Evolutionary conservation across 1,140 invertebrate genomes (phyloP), one percentile per base, ranked within the genome.

Genomic region (Drosophila watanabei): DNA sequence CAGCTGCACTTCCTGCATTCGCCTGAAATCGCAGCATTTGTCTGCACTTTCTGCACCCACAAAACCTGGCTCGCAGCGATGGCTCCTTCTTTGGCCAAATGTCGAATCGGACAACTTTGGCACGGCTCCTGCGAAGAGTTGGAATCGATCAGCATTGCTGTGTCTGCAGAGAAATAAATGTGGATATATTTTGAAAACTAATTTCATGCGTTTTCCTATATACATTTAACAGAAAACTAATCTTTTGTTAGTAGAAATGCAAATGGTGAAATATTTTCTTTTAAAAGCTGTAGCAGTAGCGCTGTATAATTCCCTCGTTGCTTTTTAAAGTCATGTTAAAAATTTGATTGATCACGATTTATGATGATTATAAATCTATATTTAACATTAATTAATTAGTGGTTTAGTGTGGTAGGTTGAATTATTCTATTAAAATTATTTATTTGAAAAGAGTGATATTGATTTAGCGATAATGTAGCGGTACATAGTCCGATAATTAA

Each of bases 81-180:
- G 68, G 61, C 62, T 64, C 77, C 68, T 61, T 80, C 5, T 75
- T 68, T 78, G 70, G 78, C 57, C 46, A 60, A 88, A 89, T 89
- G 84, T 84, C 84, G 77, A 88, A 87, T 66, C 51, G 57, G 51
- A 63, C 84, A 79, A 80, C 72, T 72, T 64, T 77, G 61, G 59
- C 63, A 52, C 10, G 49, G 46, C 35, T 60, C 20, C 51, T 54
- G 61, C 45, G 24, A 41, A 28, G 49, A 43, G n/a, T 49, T 64
- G 62, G 52, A 32, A 16, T 5, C 18, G 30, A 18, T 18, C 18
- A 10, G 28, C 30, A 13, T 32, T 32, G 16, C 1, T 5, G 20
- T 10, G 10, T 24, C 8, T 24, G 33, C 35, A 41, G n/a, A 20
- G n/a, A 28, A 62, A 62, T 54, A 28, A 14, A 8, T 54, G 11